A percentile compares a stretch with the other conserved stretches of the same genome.
Conservation (phyloP, 1,140 invertebrate genomes). For the Venustaconcha ellipsiformis region DNA sequence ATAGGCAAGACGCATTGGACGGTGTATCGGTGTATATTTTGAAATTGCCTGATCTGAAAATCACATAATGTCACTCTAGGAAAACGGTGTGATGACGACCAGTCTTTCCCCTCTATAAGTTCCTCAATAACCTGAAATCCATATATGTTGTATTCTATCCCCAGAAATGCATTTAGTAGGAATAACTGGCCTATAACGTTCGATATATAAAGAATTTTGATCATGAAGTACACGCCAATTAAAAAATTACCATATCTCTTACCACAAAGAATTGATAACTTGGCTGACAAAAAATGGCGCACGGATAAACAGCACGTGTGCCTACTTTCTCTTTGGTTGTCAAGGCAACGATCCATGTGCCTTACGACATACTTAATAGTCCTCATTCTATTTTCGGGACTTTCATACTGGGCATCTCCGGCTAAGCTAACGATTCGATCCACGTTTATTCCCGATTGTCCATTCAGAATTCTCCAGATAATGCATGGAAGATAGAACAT, state of each 20-base stretch:
- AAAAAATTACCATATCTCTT: constrained; percentile 72
- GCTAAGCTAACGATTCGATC: constrained; percentile 61
- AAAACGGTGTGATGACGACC: constrained; percentile 69
- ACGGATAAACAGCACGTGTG: constrained; percentile 62
- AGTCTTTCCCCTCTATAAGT: constrained; percentile 69
- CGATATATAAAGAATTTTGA: constrained; percentile 71
- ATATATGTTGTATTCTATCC: constrained; percentile 70
- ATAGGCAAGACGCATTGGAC: constrained; percentile 74
- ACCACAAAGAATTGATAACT: constrained; percentile 65
- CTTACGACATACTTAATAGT: constrained; percentile 67
- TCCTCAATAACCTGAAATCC: constrained; percentile 72
- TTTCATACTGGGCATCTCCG: constrained; percentile 60
- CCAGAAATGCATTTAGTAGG: constrained; percentile 71
- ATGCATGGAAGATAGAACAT: constrained; percentile 74
- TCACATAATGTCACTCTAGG: constrained; percentile 73
- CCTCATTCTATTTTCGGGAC: constrained; percentile 62
- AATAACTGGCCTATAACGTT: constrained; percentile 73
- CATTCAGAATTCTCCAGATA: constrained; percentile 72
- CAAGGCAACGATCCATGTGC: constrained; percentile 67
- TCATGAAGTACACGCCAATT: constrained; percentile 70
- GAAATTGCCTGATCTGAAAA: constrained; percentile 71
- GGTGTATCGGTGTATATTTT: constrained; percentile 71
- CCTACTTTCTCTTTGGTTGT: constrained; percentile 64
- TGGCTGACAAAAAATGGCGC: constrained; percentile 61
- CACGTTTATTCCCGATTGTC: constrained; percentile 70